A percentile compares a stretch with the other conserved stretches of the same genome.
Conservation (phyloP, 2,888 invertebrate species). For the Leptothorax acervorum region DNA sequence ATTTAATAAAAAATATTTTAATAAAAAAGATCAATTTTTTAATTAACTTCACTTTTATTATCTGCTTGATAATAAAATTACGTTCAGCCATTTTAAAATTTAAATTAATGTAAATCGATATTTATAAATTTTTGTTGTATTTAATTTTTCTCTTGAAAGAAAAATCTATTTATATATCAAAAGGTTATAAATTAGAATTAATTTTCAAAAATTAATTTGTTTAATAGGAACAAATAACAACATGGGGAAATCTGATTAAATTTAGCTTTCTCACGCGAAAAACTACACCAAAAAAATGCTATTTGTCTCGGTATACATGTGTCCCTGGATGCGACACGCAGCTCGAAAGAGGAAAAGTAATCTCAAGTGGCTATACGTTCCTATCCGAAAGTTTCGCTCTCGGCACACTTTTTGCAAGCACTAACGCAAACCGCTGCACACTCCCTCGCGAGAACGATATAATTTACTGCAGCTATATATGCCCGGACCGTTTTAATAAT, state of each 20-base stretch:
- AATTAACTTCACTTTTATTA: background rate
- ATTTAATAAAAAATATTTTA: no score
- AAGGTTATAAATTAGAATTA: background rate
- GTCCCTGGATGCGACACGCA: slow-evolving; percentile 38
- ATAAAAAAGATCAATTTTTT: background rate
- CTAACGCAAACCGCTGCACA: slow-evolving; percentile 46
- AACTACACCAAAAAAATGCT: slow-evolving; percentile 2
- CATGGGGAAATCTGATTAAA: background rate
- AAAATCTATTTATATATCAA: background rate
- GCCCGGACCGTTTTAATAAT: slow-evolving; percentile 77
- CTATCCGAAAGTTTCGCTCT: slow-evolving; percentile 67
- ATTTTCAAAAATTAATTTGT: slow-evolving; percentile 14
- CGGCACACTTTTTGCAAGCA: slow-evolving; percentile 48
- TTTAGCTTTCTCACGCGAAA: slow-evolving; percentile 3
- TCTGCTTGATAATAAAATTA: background rate
- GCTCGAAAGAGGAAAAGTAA: slow-evolving; percentile 68
- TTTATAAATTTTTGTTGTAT: background rate
- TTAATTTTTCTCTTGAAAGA: background rate
- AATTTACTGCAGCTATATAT: slow-evolving; percentile 77
- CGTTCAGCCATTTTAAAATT: background rate
- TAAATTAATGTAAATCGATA: background rate
- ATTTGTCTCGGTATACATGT: slow-evolving; percentile 42
- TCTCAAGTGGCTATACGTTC: slow-evolving; percentile 73
- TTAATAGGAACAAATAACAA: background rate
- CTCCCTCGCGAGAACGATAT: slow-evolving; percentile 72